phyloP scores from a whole-genome alignment of 2,797 vertebrate genomes.

The Molossus molossus region DNA sequence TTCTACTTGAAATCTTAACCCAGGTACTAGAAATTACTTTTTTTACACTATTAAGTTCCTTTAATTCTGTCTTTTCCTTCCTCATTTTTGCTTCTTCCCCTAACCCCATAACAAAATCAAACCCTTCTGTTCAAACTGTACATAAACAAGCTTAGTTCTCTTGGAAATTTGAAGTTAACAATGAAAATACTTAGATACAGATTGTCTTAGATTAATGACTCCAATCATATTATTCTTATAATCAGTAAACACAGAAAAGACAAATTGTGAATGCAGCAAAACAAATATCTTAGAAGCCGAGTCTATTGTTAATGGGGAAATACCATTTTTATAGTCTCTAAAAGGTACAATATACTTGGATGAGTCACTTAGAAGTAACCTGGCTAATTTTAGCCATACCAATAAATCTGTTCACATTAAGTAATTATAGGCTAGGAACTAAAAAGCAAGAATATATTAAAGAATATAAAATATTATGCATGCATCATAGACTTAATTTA shows the following conservation, averaged over 20 bases:
- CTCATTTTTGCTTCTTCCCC: not conserved
- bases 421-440: constrained; percentile 80
- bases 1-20: constrained; percentile 23
- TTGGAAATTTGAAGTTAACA: constrained; percentile 47
- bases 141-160: not conserved
- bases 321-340: constrained; percentile 38
- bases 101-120: not conserved
- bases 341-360: constrained; percentile 69
- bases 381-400: constrained; percentile 73
- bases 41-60: not conserved
- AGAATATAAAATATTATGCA: constrained; percentile 80
- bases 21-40: not conserved
- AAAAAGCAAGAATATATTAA: constrained; percentile 72
- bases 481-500: constrained; percentile 82
- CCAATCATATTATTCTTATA: constrained; percentile 17
- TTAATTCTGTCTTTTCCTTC: not conserved
- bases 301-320: constrained; percentile 57
- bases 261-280: constrained; percentile 23
- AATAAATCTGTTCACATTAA: constrained; percentile 71
- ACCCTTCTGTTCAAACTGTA: not conserved
- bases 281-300: not conserved
- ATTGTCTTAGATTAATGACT: constrained; percentile 49
- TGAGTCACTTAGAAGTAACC: constrained; percentile 68
- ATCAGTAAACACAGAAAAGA: constrained; percentile 58
- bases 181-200: constrained; percentile 1